phyloP scores from a whole-genome alignment of 1,140 invertebrate genomes.

The Polyergus mexicanus region DNA sequence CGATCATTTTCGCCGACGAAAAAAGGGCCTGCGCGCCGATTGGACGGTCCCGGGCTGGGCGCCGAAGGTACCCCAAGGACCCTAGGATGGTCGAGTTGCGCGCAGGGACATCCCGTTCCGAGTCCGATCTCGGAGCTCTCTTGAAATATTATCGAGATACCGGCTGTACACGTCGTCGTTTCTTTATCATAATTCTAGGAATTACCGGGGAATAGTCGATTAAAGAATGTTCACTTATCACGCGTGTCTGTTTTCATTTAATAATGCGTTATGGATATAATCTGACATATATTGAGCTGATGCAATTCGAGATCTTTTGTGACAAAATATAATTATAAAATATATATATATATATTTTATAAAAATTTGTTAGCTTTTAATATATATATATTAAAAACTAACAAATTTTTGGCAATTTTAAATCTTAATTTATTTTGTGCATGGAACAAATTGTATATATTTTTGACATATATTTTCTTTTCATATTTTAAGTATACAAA shows the following conservation, averaged over 20 bases:
- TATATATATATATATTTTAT: no score
- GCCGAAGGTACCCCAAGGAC: slow-evolving; percentile 37
- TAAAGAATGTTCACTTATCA: neutral
- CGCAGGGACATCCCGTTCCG: neutral
- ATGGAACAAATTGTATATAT: neutral
- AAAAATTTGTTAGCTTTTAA: no score
- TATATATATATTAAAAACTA: no score
- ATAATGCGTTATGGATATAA: neutral
- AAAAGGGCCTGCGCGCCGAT: slow-evolving; percentile 44
- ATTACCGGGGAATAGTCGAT: neutral
- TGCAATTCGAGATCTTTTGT: neutral
- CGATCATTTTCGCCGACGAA: slow-evolving; percentile 64
- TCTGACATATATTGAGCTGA: neutral
- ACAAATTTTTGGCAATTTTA: no score
- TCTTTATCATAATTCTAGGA: neutral
- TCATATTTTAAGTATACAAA: no score
- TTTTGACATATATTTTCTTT: no score
- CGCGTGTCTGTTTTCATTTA: neutral
- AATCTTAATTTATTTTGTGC: no score
- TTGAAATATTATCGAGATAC: neutral
- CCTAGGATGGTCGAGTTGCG: neutral
- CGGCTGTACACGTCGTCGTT: neutral
- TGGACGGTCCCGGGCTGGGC: neutral
- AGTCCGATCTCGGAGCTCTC: neutral
- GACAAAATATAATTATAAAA: neutral